A percentile compares a stretch with the other conserved stretches of the same genome.
Evolutionary conservation across 2,888 invertebrate genomes (phyloP).

Genomic region (Melanostoma mellinum): DNA sequence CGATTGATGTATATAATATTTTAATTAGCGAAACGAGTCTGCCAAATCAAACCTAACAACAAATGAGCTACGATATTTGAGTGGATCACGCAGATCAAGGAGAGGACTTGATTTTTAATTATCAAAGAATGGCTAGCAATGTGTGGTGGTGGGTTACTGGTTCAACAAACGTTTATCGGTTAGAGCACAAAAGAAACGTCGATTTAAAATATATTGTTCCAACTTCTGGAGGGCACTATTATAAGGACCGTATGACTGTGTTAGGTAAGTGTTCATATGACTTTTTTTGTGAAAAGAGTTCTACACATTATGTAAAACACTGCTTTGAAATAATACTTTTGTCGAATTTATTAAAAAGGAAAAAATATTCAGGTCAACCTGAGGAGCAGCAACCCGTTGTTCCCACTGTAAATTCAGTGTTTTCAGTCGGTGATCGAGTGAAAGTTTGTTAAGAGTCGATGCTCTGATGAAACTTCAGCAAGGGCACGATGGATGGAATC

Average conservation of each 20-base stretch:
- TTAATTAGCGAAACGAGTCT: too few relatives aligned
- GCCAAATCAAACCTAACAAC: too few relatives aligned
- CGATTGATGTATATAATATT: too few relatives aligned
- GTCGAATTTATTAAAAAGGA: too few relatives aligned
- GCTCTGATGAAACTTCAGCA: slow-evolving; percentile 90
- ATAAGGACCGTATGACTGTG: slow-evolving; percentile 91
- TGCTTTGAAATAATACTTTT: too few relatives aligned
- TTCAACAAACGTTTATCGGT: slow-evolving; percentile 89
- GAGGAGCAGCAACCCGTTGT: slow-evolving; percentile 81
- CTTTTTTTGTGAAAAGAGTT: too few relatives aligned
- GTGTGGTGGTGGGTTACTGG: slow-evolving; percentile 92
- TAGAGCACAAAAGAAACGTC: slow-evolving; percentile 92
- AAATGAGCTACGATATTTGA: too few relatives aligned
- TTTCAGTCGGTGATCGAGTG: slow-evolving; percentile 92
- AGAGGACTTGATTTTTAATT: too few relatives aligned
- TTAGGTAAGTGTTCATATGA: too few relatives aligned
- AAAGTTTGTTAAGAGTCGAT: slow-evolving; percentile 89
- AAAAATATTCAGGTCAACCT: slow-evolving; percentile 79
- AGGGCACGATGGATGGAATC: slow-evolving; percentile 96
- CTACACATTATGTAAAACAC: too few relatives aligned
- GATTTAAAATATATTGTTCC: slow-evolving; percentile 90
- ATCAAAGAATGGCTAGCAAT: too few relatives aligned
- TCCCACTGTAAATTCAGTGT: slow-evolving; percentile 82
- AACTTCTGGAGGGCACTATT: slow-evolving; percentile 88
- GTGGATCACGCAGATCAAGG: too few relatives aligned